phyloP scores from a whole-genome alignment of 2,797 vertebrate genomes.

The Pipistrellus pipistrellus region DNA sequence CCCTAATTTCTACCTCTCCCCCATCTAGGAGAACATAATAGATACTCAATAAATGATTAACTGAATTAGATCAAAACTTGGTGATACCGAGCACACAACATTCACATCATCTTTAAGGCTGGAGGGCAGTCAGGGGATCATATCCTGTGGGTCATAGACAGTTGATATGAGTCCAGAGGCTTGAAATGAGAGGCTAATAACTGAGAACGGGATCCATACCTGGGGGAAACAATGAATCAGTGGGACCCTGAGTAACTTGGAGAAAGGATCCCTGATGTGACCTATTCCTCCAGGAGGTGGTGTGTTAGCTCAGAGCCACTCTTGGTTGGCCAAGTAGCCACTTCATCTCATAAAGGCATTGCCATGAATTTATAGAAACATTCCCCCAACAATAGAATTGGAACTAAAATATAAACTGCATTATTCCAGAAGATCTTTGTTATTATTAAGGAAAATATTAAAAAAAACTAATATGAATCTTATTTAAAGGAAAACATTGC shows the following conservation, averaged over 20 bases:
- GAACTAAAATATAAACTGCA: neutral
- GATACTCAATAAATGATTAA: neutral
- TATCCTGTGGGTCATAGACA: neutral
- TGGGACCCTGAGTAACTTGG: neutral
- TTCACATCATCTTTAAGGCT: neutral
- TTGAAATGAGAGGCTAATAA: neutral
- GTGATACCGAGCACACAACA: neutral
- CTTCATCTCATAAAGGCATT: neutral
- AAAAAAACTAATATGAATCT: neutral
- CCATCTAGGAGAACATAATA: neutral
- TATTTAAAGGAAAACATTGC: constrained; percentile 47
- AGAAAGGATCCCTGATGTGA: neutral
- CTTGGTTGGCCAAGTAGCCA: neutral
- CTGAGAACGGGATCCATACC: neutral
- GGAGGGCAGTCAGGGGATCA: neutral
- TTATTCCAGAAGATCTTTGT: neutral
- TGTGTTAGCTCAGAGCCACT: neutral
- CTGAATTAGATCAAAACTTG: neutral
- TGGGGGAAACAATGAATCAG: neutral
- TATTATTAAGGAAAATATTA: neutral
- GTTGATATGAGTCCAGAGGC: neutral
- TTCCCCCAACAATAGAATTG: neutral
- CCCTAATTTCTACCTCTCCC: neutral
- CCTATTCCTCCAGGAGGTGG: neutral
- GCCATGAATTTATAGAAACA: neutral